Base-by-base conservation (phyloP, 2,888 invertebrate genomes). In the Nomada lathburiana region DNA sequence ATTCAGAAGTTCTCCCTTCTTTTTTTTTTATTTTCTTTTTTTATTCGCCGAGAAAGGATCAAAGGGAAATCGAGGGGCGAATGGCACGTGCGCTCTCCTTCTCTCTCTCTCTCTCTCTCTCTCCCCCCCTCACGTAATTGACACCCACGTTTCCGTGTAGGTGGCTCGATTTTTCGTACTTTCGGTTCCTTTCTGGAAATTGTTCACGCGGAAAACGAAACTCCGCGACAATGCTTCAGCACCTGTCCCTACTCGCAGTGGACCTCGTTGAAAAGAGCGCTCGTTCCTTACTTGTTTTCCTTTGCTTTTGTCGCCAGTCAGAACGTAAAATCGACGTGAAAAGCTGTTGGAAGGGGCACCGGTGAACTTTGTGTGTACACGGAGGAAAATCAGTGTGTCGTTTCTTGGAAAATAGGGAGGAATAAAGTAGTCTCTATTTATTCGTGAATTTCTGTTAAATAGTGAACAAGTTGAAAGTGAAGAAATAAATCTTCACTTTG, bases 1-100 rank as follows among this genome's bases (percentile, higher is more conserved):
- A 83, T 81, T 68, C 62, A 13, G 76, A 71, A 76, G 68, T 36
- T 36, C 36, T 0, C 36, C 55, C n/a, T 55, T 23, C n/a, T 23
- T 26, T 57, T 23, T 23, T 26, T 53, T 20, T 53, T 9, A 20
- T 53, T 20, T 53, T 0, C 7, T 67, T 69, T 79, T 63, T 60
- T 50, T 65, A 36, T 55, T 18, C 18, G 42, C n/a, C 26, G 55
- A n/a, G 44, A 57, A 68, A 47, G 76, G 82, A 82, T 80, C 81
- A 82, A 82, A 80, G 76, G 67, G 80, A 26, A 80, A 20, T 20
- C 47, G 63, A 69, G 26, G 20, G 52, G 73, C 44, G 60, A 69
- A 70, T 44, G 60, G 69, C 65, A 52, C 52, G 68, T 60, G 76
- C 73, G 60, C 70, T 82, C 73, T 70, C 36, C 36, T 36, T 36